Evolutionary conservation across 2,888 invertebrate genomes (phyloP).

Genomic region (Leptinotarsa juncta): DNA sequence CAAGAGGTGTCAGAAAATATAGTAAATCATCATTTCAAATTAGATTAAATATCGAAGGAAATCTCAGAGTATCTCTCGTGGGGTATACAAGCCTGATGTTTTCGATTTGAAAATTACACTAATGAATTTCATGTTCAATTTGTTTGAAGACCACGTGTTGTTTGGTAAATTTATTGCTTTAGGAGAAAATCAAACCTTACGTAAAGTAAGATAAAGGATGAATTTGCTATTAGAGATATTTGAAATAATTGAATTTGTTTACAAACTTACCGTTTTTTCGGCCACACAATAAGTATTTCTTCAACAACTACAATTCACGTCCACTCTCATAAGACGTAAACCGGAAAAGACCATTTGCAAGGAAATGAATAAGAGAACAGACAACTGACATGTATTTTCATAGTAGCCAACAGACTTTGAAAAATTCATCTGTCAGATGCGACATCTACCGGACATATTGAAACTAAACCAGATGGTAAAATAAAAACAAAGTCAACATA

Average conservation of each 20-base stretch:
- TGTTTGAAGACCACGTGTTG: constrained; percentile 21
- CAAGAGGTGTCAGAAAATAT: constrained; percentile 64
- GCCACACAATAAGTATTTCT: constrained; percentile 23
- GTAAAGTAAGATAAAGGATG: not conserved
- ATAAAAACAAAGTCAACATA: no score
- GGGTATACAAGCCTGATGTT: no score
- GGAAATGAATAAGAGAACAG: not conserved
- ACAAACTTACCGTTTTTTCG: constrained; percentile 29
- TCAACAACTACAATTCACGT: constrained; percentile 50
- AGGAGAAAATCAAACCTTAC: not conserved
- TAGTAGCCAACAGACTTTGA: constrained; percentile 26
- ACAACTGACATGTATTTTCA: constrained; percentile 34
- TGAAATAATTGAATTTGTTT: not conserved
- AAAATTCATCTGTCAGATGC: no score
- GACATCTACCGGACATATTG: no score
- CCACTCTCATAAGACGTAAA: constrained; percentile 61
- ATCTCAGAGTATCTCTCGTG: no score
- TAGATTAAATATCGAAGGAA: no score
- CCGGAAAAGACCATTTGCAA: constrained; percentile 66
- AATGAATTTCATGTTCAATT: not conserved
- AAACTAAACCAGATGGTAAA: no score
- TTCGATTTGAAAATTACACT: not conserved
- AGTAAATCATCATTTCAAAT: constrained; percentile 54
- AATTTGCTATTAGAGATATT: not conserved
- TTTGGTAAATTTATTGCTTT: not conserved